Percentiles rank a stretch among this genome's conserved stretches.
These are phyloP conservation scores for Micromys minutus DNA, from an alignment of 2,113 vertebrate genomes.

Conservation along the genomic window DNA sequence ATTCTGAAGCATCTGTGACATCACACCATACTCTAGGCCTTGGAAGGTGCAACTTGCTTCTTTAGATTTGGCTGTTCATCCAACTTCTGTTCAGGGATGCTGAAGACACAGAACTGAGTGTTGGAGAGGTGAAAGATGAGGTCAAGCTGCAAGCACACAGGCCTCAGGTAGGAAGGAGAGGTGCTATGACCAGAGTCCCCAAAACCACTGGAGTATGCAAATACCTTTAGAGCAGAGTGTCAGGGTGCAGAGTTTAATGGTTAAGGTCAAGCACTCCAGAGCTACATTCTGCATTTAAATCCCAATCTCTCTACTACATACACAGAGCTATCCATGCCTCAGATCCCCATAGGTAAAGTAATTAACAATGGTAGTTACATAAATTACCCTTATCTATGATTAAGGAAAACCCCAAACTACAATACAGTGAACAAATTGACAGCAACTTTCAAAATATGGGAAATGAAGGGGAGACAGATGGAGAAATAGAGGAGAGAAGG, in stretches of 20 bases:
- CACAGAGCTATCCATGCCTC: background rate
- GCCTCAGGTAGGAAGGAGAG: background rate
- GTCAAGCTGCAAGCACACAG: fast-evolving
- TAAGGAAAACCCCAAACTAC: background rate
- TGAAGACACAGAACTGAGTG: fast-evolving
- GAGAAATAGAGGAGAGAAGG: background rate
- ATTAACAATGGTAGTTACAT: background rate
- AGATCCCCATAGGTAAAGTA: background rate
- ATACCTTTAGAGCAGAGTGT: background rate
- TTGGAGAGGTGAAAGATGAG: background rate
- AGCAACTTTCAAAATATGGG: background rate
- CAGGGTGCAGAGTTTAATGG: background rate
- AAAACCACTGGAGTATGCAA: background rate
- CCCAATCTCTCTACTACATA: background rate
- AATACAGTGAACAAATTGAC: background rate
- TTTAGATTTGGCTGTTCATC: background rate
- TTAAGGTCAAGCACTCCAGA: background rate
- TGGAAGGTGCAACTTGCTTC: background rate
- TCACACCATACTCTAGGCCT: background rate
- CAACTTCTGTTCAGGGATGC: background rate
- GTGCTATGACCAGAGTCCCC: background rate
- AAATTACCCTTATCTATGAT: background rate
- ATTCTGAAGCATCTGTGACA: background rate
- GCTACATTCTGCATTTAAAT: background rate
- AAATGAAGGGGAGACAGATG: background rate